Evolutionary conservation across 2,113 vertebrate species (phyloP), one percentile per base, ranked within the genome.

Genomic region (Illadopsis cleaveri): DNA sequence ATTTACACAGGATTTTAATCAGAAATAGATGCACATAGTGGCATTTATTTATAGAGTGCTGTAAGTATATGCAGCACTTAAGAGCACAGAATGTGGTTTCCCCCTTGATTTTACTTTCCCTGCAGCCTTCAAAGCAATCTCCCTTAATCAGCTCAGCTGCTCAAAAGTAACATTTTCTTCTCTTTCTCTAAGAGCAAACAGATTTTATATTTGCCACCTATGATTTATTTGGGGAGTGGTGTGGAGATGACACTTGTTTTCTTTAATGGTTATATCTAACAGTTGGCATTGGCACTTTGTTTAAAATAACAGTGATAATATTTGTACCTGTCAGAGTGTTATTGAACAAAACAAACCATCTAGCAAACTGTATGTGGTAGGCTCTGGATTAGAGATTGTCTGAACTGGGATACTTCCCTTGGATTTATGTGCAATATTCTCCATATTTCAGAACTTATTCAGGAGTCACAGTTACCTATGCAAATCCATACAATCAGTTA

Each of bases 1-100:
- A 71, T 94, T 94, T 96, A 83, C 79, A 78, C 40, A 93, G 76
- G 75, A 92, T 95, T 96, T 94, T 94, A 94, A 92, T 96, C 85
- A 93, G 90, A 92, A 96, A 86, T 83, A 95, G 76, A 83, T 62
- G 86, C 85, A 86, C 75, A 92, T 18, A 37, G 68, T 92, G 83
- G 82, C 79, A 81, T 90, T 94, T 96, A 92, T 96, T 96, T 96
- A 90, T 88, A 94, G 92, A 90, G 38, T 47, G 71, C 85, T 93
- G 23, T 83, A 86, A 93, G 60, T 80, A 54, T 60, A 78, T 80
- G 56, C 85, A 79, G 83, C 65, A 50, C 61, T 93, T 86, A 58
- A 93, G 66, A 90, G 38, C 82, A 80, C 50, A 78, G 77, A 92
- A 87, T 78, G 79, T 88, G 82, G 73, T 86, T 78, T 70, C 38